Percentiles rank a stretch among this genome's conserved stretches.
Conservation (phyloP, 1,140 invertebrate genomes). For the Drosophila yakuba region DNA sequence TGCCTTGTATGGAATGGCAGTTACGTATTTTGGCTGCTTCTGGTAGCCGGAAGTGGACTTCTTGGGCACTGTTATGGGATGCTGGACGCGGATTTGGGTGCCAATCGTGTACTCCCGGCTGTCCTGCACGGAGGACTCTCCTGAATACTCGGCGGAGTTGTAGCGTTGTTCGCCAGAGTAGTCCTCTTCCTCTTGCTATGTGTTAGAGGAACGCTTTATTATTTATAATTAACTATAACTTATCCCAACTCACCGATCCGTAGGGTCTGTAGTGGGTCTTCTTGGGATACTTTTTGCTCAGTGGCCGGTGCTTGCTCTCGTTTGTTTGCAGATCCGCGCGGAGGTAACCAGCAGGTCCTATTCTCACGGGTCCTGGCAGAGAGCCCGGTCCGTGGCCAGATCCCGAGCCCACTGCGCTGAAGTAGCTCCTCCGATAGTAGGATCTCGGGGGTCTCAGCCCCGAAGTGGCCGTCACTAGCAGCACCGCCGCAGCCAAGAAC, state of each 20-base stretch:
- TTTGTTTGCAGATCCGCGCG: slow-evolving; percentile 67
- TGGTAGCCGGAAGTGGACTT: slow-evolving; percentile 47
- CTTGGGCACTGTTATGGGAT: slow-evolving; percentile 77
- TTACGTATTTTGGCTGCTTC: slow-evolving; percentile 58
- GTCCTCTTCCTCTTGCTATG: slow-evolving; percentile 72
- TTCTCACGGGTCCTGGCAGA: slow-evolving; percentile 51
- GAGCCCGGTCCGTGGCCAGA: slow-evolving; percentile 23
- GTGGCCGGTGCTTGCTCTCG: slow-evolving; percentile 71
- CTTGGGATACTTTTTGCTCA: slow-evolving; percentile 70
- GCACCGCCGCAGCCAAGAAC: slow-evolving; percentile 48
- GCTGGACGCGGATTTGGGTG: slow-evolving; percentile 79
- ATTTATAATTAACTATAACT: too few relatives aligned
- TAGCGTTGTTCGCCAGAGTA: slow-evolving; percentile 74
- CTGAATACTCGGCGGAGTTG: slow-evolving; percentile 66
- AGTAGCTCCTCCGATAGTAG: slow-evolving; percentile 65
- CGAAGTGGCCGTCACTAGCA: slow-evolving; percentile 33
- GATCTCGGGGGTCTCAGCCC: slow-evolving; percentile 55
- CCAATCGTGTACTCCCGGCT: slow-evolving; percentile 79
- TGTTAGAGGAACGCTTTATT: too few relatives aligned
- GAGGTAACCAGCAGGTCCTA: slow-evolving; percentile 46
- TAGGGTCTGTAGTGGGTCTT: slow-evolving; percentile 68
- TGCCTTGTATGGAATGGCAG: slow-evolving; percentile 53
- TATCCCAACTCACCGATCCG: slow-evolving; percentile 59
- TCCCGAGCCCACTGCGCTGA: slow-evolving; percentile 35
- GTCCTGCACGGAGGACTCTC: slow-evolving; percentile 59